Base-by-base conservation (phyloP, 2,113 vertebrate species). In the Esox niger region DNA sequence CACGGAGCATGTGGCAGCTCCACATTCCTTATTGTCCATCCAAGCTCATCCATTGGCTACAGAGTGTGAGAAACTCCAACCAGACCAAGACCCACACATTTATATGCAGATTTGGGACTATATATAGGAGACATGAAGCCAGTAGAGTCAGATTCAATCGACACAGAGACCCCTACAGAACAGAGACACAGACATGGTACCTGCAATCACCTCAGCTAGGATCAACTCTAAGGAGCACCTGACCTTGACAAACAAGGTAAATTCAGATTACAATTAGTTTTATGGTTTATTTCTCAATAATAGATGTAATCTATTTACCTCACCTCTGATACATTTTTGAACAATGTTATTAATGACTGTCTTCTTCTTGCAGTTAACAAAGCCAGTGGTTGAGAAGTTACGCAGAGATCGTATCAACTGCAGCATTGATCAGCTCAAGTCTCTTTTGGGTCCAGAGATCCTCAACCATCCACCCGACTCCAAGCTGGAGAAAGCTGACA, bases 101-200 rank as follows among this genome's bases (percentile, higher is more conserved):
- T 63, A 78, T 78, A 81, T 81, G 76, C 73, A 81, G 75, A 81
- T 81, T 29, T 72, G 69, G 54, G 54, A 79, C 73, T 76, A 79
- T 82, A 79, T 79, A 79, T 74, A 79, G 70, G 70, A 67, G 74
- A 73, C 38, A 31, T 66, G 67, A 68, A 69, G 49, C 31, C 76
- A 71, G 46, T 61, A 61, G 30, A 21, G 64, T 62, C 75, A 78
- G 62, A 78, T 47, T 75, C 66, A 30, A 57, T 75, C 66, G 72
- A 35, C 38, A 74, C 66, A 71, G 76, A 64, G 63, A 77, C 55
- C 66, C 32, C 62, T 65, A 71, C 66, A 68, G 46, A 65, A 69
- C 70, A 68, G 61, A 76, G 69, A 75, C 57, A 62, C 62, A 82
- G 60, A 49, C 72, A 77, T 80, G 75, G 33, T 59, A 57, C 74